Conservation (phyloP, 2,797 vertebrate species). For the Notolepis coatsorum region DNA sequence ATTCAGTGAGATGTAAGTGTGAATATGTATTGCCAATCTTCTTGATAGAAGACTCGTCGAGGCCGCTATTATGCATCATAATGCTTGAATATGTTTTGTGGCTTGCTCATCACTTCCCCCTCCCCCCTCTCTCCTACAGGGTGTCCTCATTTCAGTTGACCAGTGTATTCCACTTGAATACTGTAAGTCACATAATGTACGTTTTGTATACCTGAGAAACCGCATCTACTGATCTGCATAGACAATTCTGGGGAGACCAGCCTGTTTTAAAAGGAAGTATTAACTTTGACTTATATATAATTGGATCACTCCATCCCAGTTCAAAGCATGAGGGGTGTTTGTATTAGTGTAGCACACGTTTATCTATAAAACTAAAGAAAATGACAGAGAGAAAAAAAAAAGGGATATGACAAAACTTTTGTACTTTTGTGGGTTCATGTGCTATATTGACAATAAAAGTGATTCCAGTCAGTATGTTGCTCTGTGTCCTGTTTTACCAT, state of each 20-base stretch:
- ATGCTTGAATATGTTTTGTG: conserved; percentile 28
- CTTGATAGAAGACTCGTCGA: conserved; percentile 9
- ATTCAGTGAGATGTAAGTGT: conserved; percentile 15
- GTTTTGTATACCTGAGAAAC: neutral
- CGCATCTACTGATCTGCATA: conserved; percentile 38
- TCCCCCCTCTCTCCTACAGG: conserved; percentile 8
- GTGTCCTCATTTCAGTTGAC: conserved; percentile 27
- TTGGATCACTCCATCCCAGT: conserved; percentile 40
- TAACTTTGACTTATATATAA: conserved; percentile 18
- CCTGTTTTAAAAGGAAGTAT: conserved; percentile 35
- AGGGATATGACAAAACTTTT: conserved; percentile 68
- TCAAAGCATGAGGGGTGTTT: conserved; percentile 42
- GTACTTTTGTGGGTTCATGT: conserved; percentile 66
- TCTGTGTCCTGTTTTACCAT: neutral
- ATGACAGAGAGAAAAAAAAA: too few species aligned
- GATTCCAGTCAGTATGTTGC: conserved; percentile 33
- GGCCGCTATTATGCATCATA: conserved; percentile 18
- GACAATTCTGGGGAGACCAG: conserved; percentile 23
- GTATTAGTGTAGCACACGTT: conserved; percentile 66
- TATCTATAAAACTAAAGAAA: conserved; percentile 45
- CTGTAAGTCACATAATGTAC: conserved; percentile 11
- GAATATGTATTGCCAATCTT: conserved; percentile 13
- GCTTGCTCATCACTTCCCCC: too few species aligned
- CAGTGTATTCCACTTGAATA: neutral
- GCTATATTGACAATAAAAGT: conserved; percentile 77